phyloP scores from a whole-genome alignment of 2,113 vertebrate species.

The Centrocercus urophasianus region DNA sequence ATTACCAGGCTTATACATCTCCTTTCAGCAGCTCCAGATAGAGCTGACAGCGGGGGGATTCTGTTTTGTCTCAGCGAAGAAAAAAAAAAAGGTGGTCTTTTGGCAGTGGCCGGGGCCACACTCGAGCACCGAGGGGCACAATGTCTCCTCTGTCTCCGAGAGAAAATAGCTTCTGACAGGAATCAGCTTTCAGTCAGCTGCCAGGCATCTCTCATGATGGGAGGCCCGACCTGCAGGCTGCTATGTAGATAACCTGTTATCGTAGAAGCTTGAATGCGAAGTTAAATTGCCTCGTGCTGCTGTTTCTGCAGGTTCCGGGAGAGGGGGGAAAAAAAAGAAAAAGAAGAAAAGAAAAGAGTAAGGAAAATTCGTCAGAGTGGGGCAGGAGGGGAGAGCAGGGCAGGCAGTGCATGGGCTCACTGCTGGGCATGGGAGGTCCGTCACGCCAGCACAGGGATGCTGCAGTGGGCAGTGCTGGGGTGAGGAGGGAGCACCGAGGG shows the following conservation, averaged over 20 bases:
- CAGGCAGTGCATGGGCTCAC: neutral
- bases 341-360: neutral
- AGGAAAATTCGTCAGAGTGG: neutral
- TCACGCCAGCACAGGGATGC: neutral
- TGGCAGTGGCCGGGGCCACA: constrained; percentile 62
- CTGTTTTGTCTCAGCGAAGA: constrained; percentile 78
- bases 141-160: constrained; percentile 79
- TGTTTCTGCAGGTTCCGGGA: constrained; percentile 7
- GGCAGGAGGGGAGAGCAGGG: too few species aligned
- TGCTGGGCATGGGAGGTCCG: neutral
- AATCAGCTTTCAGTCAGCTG: constrained; percentile 85
- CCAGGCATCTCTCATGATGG: constrained; percentile 73
- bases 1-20: constrained; percentile 70
- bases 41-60: constrained; percentile 75
- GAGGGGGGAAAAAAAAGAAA: neutral
- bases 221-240: constrained; percentile 56
- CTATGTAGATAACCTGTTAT: constrained; percentile 66
- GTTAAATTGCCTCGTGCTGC: neutral
- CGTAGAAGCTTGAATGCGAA: constrained; percentile 38
- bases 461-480: neutral
- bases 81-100: constrained; percentile 78
- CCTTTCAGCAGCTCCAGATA: constrained; percentile 76
- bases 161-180: constrained; percentile 83
- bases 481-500: neutral
- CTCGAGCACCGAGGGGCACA: constrained; percentile 79